Percentiles rank a stretch among this genome's conserved stretches.
These are phyloP conservation scores for Cheilosia vernalis DNA, from an alignment of 2,888 invertebrate species.

Conservation along the genomic window DNA sequence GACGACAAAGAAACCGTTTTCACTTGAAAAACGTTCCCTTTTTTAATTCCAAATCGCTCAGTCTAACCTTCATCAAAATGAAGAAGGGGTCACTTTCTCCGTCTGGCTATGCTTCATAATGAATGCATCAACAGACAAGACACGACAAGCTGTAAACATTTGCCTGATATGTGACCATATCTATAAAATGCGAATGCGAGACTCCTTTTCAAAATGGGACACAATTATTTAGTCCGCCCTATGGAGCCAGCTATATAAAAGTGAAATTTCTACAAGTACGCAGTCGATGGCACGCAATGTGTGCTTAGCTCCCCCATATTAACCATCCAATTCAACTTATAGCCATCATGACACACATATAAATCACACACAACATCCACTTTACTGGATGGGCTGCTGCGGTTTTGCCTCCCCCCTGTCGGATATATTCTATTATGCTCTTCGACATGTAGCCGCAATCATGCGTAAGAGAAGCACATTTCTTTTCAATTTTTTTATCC, in stretches of 20 bases:
- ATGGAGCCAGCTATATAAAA: constrained; percentile 6
- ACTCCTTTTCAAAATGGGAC: constrained; percentile 47
- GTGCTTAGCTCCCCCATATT: constrained; percentile 23
- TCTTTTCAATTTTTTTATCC: constrained; percentile 50
- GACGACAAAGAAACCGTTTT: no score
- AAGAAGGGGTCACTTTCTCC: constrained; percentile 38
- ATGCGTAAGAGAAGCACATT: constrained; percentile 63
- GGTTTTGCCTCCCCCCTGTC: not conserved
- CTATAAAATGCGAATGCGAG: constrained; percentile 26
- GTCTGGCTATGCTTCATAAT: constrained; percentile 40
- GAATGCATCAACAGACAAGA: constrained; percentile 42
- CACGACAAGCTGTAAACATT: constrained; percentile 24
- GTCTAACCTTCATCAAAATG: constrained; percentile 26
- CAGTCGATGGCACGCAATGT: constrained; percentile 58
- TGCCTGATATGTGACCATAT: constrained; percentile 44
- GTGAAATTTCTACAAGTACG: constrained; percentile 16
- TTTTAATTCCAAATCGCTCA: not conserved
- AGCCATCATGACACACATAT: constrained; percentile 41
- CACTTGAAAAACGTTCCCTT: not conserved
- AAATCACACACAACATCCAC: constrained; percentile 47
- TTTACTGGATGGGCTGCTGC: constrained; percentile 30
- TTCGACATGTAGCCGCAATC: constrained; percentile 45
- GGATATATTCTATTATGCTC: not conserved
- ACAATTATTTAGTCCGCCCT: constrained; percentile 46
- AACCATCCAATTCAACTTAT: constrained; percentile 8